phyloP scores from a whole-genome alignment of 2,797 vertebrate genomes.

The Etheostoma perlongum region DNA sequence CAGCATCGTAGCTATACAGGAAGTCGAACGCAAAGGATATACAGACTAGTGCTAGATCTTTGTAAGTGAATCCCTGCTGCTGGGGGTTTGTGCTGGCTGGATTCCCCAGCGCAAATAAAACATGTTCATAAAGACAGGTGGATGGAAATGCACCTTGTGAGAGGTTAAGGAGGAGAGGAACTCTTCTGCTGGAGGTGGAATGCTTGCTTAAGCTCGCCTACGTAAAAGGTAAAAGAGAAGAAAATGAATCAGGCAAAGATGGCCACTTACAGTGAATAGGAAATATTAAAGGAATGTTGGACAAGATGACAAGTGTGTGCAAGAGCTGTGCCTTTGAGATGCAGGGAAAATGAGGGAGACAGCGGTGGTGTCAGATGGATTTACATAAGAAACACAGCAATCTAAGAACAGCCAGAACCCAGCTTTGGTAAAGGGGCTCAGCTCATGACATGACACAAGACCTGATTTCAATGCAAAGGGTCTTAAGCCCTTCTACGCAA shows the following conservation, averaged over 20 bases:
- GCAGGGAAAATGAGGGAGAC: constrained; percentile 62
- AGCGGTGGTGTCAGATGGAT: constrained; percentile 69
- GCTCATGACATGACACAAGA: constrained; percentile 53
- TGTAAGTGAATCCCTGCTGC: too few relatives aligned
- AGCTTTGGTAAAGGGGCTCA: constrained; percentile 64
- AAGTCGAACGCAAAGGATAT: too few relatives aligned
- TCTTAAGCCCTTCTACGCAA: constrained; percentile 40
- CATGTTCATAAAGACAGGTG: too few relatives aligned
- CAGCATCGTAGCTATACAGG: too few relatives aligned
- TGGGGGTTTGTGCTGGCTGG: too few relatives aligned
- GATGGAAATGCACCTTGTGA: not conserved
- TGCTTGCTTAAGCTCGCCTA: not conserved
- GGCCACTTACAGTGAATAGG: constrained; percentile 21
- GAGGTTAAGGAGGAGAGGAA: not conserved
- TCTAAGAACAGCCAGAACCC: constrained; percentile 66
- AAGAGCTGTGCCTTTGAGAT: constrained; percentile 49
- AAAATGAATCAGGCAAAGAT: constrained; percentile 12
- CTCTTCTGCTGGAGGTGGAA: not conserved
- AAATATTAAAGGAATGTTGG: constrained; percentile 25
- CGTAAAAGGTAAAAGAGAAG: constrained; percentile 14
- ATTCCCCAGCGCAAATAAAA: too few relatives aligned
- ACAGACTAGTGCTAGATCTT: too few relatives aligned
- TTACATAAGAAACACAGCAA: constrained; percentile 72
- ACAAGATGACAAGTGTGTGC: constrained; percentile 27
- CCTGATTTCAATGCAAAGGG: constrained; percentile 45